A percentile compares a stretch with the other conserved stretches of the same genome.
Conservation (phyloP, 2,113 vertebrate species). For the Plestiodon gilberti region DNA sequence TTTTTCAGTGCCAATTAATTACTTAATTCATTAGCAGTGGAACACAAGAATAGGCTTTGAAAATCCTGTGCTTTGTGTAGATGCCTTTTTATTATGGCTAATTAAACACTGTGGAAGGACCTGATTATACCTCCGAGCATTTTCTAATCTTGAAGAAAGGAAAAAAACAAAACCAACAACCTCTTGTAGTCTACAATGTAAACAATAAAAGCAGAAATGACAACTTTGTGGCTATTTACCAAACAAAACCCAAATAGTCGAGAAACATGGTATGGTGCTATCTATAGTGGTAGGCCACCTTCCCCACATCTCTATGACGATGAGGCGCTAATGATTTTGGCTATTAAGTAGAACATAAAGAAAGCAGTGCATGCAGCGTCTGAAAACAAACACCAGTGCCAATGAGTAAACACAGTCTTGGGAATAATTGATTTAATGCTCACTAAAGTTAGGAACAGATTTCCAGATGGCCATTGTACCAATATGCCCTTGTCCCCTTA, state of each 20-base stretch:
- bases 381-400: conserved; percentile 34
- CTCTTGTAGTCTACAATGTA: conserved; percentile 46
- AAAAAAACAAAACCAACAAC: conserved; percentile 9
- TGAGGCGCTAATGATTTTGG: conserved; percentile 1
- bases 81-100: conserved; percentile 82
- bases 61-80: conserved; percentile 77
- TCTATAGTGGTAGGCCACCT: neutral
- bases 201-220: conserved; percentile 64
- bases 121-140: conserved; percentile 82
- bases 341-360: conserved; percentile 23
- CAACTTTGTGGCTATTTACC: conserved; percentile 15
- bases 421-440: conserved; percentile 3
- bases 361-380: neutral
- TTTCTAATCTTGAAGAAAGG: conserved; percentile 70
- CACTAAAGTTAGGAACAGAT: conserved; percentile 41
- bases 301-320: neutral
- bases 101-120: conserved; percentile 81
- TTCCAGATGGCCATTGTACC: conserved; percentile 66
- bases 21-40: conserved; percentile 79
- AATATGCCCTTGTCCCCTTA: neutral
- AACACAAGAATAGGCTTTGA: conserved; percentile 77
- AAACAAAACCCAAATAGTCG: conserved; percentile 18
- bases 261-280: neutral
- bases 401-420: conserved; percentile 39
- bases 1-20: conserved; percentile 79